A percentile compares a stretch with the other conserved stretches of the same genome.
Conservation (phyloP, 1,140 invertebrate species). For the Spodoptera frugiperda region DNA sequence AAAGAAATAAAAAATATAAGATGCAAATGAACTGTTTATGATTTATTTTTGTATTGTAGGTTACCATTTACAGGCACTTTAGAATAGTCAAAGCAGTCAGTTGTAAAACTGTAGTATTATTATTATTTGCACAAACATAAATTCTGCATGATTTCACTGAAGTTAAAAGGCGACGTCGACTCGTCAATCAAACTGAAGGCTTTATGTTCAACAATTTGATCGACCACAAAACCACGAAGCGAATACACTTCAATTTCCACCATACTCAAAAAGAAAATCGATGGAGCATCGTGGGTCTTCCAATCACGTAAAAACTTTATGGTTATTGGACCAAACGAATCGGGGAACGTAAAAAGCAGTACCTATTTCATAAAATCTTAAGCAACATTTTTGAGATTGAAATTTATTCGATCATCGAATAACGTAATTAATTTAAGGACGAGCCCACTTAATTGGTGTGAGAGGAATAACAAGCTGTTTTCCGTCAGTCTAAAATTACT, state of each 20-base stretch:
- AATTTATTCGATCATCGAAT: constrained; percentile 16
- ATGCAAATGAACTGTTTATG: no score
- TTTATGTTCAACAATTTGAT: no score
- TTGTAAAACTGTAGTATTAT: no score
- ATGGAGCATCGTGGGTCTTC: neutral
- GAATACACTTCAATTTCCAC: neutral
- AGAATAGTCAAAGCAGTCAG: no score
- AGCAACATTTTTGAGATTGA: constrained; percentile 4
- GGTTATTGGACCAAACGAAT: neutral
- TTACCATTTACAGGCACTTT: no score
- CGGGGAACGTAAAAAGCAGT: neutral
- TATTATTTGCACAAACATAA: no score
- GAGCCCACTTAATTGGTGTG: constrained; percentile 3
- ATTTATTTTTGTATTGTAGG: no score
- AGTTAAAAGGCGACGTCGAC: no score
- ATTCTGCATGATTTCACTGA: no score
- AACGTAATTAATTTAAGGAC: constrained; percentile 10
- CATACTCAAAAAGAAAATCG: neutral
- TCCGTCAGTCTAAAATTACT: neutral
- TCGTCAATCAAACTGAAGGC: no score
- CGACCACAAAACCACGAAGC: no score
- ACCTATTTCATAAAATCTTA: neutral
- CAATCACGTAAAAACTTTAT: constrained; percentile 8
- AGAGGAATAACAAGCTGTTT: neutral
- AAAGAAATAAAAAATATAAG: no score